Evolutionary conservation across 2,888 invertebrate genomes (phyloP).

Genomic region (Philereme vetulata): DNA sequence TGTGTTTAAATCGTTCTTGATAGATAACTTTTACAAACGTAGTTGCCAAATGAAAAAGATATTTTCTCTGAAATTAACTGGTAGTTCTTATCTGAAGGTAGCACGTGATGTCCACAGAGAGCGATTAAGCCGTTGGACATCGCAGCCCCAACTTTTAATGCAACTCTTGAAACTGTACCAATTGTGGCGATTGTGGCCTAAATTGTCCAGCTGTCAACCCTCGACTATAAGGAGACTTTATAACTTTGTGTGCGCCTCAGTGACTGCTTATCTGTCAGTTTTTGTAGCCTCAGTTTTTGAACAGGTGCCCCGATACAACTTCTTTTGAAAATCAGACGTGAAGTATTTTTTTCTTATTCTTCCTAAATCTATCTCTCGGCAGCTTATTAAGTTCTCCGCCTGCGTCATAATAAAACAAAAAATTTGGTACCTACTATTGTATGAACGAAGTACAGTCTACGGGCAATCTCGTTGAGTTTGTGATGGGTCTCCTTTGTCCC

Average conservation of each 20-base stretch:
- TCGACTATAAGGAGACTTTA: no score
- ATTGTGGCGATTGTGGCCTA: conserved; percentile 25
- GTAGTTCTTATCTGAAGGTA: conserved; percentile 23
- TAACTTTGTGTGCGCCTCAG: no score
- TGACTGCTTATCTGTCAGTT: no score
- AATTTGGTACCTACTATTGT: conserved; percentile 11
- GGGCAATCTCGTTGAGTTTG: conserved; percentile 23
- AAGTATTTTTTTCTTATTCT: no score
- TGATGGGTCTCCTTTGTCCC: conserved; percentile 28
- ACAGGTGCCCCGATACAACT: no score
- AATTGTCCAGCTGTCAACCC: background rate
- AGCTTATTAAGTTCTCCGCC: background rate
- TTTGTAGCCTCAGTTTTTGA: no score
- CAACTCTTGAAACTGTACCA: conserved; percentile 45
- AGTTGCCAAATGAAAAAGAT: no score
- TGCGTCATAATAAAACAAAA: conserved; percentile 21
- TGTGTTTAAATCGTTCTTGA: no score
- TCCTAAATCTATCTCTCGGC: no score
- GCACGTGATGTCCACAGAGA: conserved; percentile 31
- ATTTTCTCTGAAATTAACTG: background rate
- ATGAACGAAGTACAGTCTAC: conserved; percentile 16
- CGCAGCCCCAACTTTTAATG: conserved; percentile 47
- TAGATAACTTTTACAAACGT: no score
- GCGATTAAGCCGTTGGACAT: conserved; percentile 42
- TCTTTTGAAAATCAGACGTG: no score